A percentile compares a stretch with the other conserved stretches of the same genome.
These are phyloP conservation scores for Crypturellus tataupa DNA, from an alignment of 2,797 vertebrate species.

Conservation along the genomic window DNA sequence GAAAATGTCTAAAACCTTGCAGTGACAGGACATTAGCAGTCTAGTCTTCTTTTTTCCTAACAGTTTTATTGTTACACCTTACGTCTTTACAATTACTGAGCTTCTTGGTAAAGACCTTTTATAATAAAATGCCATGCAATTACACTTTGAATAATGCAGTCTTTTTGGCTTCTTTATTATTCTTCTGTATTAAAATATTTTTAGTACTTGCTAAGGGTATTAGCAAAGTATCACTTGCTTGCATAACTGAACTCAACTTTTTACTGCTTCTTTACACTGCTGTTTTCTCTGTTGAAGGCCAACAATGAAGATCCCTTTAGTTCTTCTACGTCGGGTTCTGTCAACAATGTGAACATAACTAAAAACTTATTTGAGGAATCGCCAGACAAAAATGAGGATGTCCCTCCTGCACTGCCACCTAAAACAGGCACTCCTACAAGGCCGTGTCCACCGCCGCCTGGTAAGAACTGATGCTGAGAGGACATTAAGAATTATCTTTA, in stretches of 20 bases:
- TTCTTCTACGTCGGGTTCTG: slow-evolving; percentile 63
- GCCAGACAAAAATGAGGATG: slow-evolving; percentile 82
- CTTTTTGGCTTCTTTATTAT: not conserved
- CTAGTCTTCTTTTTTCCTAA: not conserved
- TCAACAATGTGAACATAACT: slow-evolving; percentile 78
- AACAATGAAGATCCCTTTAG: slow-evolving; percentile 90
- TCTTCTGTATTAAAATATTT: not conserved
- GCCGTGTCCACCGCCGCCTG: slow-evolving; percentile 95
- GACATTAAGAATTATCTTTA: not conserved
- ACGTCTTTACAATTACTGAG: not conserved
- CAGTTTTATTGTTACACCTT: not conserved
- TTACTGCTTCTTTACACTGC: not conserved
- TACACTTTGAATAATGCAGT: not conserved
- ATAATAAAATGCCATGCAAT: not conserved
- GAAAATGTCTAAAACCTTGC: slow-evolving; percentile 20
- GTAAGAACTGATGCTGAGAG: slow-evolving; percentile 76
- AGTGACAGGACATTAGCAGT: not conserved
- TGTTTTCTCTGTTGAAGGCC: slow-evolving; percentile 78
- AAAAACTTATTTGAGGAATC: slow-evolving; percentile 91
- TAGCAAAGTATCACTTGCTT: not conserved
- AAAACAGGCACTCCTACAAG: slow-evolving; percentile 96
- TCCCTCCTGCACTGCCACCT: slow-evolving; percentile 94
- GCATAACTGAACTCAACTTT: not conserved
- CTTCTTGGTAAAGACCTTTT: not conserved
- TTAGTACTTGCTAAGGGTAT: not conserved